Evolutionary conservation across 2,888 invertebrate genomes (phyloP), one percentile per base, ranked within the genome.

Genomic region (Euproctis similis): DNA sequence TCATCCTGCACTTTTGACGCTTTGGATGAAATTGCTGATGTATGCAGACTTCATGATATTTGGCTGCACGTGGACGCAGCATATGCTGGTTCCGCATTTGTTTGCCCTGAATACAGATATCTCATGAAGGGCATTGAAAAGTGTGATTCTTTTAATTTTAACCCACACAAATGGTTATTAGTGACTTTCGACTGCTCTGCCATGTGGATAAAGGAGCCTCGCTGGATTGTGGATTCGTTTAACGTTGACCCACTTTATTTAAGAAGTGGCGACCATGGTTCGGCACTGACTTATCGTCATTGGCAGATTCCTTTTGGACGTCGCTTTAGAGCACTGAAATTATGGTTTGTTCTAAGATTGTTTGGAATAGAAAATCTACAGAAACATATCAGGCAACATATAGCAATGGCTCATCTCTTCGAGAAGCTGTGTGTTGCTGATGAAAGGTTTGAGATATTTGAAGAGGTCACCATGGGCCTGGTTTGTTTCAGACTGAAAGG

Each of bases 131-230:
- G 96, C 11, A 72, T 95, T 4, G 93, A 99, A 73, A 88, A 89
- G 35, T 97, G 96, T 0, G 94, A 97, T 59, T 98, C 98, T 0
- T 97, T 98, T 71, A 98, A 98, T 74, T 97, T 98, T 64, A 99
- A 99, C 69, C 98, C 99, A 0, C 98, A 98, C 75, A 99, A 99
- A 77, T 99, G 98, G 98, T 85, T 99, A 89, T 75, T 98, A 46
- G 96, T 98, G 8, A 98, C 97, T 73, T 99, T 98, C 56, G 99
- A 99, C 74, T 99, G 98, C 66, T 98, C 98, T 7, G 92, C 98
- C 0, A 93, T 99, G 94, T 99, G 98, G 98, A 84, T 95, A 2
- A 94, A 94, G 57, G 90, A 95, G 59, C 94, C 95, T 39, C 88
- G 91, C 25, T 93, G 94, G 87, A 88, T 99, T 30, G 93, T 97